Evolutionary conservation across 2,888 invertebrate species (phyloP).

Genomic region (Phalangium opilio): DNA sequence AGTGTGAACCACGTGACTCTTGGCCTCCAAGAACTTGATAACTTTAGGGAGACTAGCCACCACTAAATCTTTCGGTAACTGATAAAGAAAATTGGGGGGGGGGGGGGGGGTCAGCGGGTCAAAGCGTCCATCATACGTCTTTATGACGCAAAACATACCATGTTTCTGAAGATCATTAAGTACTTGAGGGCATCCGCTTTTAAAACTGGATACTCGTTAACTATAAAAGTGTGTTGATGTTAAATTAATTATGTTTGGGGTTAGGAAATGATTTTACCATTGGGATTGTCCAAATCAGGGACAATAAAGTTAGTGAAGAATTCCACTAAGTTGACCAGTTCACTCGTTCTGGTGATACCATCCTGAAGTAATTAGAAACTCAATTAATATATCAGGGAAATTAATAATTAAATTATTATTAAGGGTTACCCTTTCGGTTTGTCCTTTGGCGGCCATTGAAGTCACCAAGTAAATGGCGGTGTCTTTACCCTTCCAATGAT

Average conservation of each 20-base stretch:
- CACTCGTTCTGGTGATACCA: slow-evolving; percentile 79
- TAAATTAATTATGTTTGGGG: background rate
- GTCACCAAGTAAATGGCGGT: slow-evolving; percentile 92
- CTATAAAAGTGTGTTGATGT: slow-evolving; percentile 38
- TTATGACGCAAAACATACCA: too few relatives aligned
- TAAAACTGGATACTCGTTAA: slow-evolving; percentile 71
- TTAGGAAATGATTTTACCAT: slow-evolving; percentile 39
- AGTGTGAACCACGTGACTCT: slow-evolving; percentile 76
- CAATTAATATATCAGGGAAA: too few relatives aligned
- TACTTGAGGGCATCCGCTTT: slow-evolving; percentile 95
- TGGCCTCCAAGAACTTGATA: slow-evolving; percentile 55
- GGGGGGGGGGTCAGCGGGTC: too few relatives aligned
- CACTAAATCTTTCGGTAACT: slow-evolving; percentile 59
- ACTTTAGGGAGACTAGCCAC: slow-evolving; percentile 58
- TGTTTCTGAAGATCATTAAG: slow-evolving; percentile 83
- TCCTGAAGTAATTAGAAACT: slow-evolving; percentile 34
- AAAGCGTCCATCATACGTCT: too few relatives aligned
- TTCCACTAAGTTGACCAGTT: slow-evolving; percentile 71
- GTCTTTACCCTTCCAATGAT: slow-evolving; percentile 87
- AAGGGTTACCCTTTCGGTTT: slow-evolving; percentile 51
- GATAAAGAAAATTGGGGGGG: too few relatives aligned
- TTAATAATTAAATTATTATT: background rate
- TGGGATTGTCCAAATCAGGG: slow-evolving; percentile 59
- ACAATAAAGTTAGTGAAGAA: slow-evolving; percentile 76
- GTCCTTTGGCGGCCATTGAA: slow-evolving; percentile 75